Conservation (phyloP, 1,140 invertebrate genomes). For the Telenomus remus region DNA sequence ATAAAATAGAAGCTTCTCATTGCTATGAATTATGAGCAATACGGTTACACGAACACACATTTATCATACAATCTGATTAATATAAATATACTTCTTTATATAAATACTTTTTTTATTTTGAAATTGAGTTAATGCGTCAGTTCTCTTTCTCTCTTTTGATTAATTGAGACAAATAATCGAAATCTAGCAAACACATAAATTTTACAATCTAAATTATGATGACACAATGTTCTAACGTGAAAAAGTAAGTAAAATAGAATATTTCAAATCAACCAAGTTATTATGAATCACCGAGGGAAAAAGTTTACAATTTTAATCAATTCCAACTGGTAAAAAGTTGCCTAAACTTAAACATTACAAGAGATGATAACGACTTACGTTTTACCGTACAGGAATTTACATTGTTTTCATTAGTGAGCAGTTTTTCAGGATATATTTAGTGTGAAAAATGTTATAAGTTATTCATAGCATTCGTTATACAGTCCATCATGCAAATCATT, state of each 20-base stretch:
- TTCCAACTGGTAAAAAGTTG: no score
- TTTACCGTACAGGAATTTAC: conserved; percentile 36
- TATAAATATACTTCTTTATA: conserved; percentile 44
- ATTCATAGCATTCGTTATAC: conserved; percentile 15
- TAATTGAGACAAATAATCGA: not conserved
- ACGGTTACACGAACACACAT: conserved; percentile 21
- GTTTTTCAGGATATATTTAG: conserved; percentile 50
- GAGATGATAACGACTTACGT: not conserved
- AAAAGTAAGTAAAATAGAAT: no score
- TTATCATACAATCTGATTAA: conserved; percentile 29
- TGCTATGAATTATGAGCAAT: conserved; percentile 30
- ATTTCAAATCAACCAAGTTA: no score
- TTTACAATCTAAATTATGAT: conserved; percentile 11
- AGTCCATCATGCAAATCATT: conserved; percentile 15
- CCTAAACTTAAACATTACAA: no score
- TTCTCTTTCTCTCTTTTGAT: conserved; percentile 35
- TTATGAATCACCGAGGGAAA: conserved; percentile 10
- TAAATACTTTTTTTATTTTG: conserved; percentile 31
- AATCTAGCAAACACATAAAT: conserved; percentile 14
- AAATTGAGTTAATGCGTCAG: conserved; percentile 37
- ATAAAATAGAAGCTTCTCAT: conserved; percentile 43
- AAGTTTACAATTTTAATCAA: conserved; percentile 11
- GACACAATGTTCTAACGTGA: no score
- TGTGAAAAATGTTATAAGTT: conserved; percentile 24
- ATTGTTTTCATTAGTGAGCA: conserved; percentile 42